Percentiles rank a stretch among this genome's conserved stretches.
phyloP scores from a whole-genome alignment of 2,113 vertebrate genomes.

The Indicator maculatus region DNA sequence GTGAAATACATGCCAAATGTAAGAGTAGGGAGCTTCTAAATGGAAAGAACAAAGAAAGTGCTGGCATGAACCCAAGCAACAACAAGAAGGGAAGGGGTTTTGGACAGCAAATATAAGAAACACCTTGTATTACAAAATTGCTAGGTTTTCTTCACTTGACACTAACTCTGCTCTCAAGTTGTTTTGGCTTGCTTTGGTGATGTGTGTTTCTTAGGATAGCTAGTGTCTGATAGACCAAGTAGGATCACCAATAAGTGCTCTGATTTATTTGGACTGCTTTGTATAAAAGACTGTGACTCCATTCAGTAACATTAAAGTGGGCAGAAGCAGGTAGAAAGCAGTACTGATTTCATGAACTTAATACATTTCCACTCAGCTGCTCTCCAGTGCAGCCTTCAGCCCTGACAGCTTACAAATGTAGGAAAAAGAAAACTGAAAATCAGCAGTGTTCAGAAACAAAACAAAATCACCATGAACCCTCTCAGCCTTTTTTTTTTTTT shows the following conservation, averaged over 20 bases:
- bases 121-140: neutral
- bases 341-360: rapidly evolving
- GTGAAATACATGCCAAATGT: constrained; percentile 9
- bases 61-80: neutral
- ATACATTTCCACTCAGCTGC: neutral
- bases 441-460: neutral
- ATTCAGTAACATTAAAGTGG: neutral
- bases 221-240: neutral
- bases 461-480: neutral
- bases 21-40: neutral
- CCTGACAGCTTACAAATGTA: neutral
- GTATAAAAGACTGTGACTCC: neutral
- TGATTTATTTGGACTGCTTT: neutral
- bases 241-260: neutral
- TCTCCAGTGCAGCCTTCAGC: neutral
- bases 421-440: neutral
- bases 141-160: neutral
- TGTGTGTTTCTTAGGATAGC: neutral
- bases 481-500: neutral
- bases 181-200: neutral
- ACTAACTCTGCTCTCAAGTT: neutral
- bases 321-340: neutral
- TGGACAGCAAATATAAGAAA: neutral
- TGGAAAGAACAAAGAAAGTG: neutral
- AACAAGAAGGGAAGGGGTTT: neutral